phyloP scores from a whole-genome alignment of 2,888 invertebrate species.

The Cephonodes hylas region DNA sequence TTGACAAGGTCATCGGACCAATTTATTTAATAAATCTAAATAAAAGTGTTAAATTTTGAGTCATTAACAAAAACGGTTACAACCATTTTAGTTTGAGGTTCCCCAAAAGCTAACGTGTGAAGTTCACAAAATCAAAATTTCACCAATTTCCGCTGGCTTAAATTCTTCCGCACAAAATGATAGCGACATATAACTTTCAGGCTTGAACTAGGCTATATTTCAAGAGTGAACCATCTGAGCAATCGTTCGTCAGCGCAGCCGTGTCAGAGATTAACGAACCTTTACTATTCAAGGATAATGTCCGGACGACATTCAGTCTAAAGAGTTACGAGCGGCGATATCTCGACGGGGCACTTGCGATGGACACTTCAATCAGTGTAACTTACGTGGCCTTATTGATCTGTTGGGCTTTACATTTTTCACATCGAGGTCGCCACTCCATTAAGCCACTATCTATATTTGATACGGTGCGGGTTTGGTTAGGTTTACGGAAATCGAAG shows the following conservation, averaged over 20 bases:
- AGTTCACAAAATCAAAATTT: too few species aligned
- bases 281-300: not conserved
- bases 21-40: too few species aligned
- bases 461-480: not conserved
- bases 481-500: not conserved
- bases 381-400: not conserved
- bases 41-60: too few species aligned
- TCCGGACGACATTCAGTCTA: not conserved
- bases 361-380: slow-evolving; percentile 3
- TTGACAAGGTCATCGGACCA: too few species aligned
- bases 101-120: too few species aligned
- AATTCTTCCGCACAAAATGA: too few species aligned
- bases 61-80: too few species aligned
- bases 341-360: not conserved
- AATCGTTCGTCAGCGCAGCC: not conserved
- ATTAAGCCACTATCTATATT: not conserved
- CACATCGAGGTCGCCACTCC: not conserved
- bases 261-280: not conserved
- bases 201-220: too few species aligned
- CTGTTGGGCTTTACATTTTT: not conserved
- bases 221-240: too few species aligned
- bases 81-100: too few species aligned
- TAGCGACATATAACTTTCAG: too few species aligned
- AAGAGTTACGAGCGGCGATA: not conserved
- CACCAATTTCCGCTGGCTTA: too few species aligned